phyloP scores from a whole-genome alignment of 2,113 vertebrate genomes.

The Vulpes ferrilata region DNA sequence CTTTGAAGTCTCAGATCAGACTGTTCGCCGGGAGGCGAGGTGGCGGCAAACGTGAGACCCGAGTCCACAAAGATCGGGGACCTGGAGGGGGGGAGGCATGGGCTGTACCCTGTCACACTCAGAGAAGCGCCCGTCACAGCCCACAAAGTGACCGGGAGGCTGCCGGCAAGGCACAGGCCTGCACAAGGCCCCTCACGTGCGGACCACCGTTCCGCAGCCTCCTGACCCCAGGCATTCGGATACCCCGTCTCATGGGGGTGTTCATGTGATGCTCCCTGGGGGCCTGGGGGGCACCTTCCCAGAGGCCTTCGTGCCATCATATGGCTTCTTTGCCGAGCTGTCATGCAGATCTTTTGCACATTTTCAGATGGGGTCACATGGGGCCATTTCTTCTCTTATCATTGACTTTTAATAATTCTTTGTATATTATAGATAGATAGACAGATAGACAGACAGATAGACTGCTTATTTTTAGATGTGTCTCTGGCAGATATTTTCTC shows the following conservation, averaged over 20 bases:
- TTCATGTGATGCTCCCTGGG: too few species aligned
- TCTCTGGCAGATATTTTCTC: not conserved
- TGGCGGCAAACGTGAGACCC: fast-evolving
- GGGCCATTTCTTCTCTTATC: not conserved
- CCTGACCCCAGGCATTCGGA: not conserved
- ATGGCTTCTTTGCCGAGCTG: not conserved
- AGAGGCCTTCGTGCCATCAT: fast-evolving
- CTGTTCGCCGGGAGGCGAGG: fast-evolving
- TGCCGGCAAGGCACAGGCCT: not conserved
- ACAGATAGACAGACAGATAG: not conserved
- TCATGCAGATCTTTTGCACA: too few species aligned
- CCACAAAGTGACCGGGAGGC: not conserved
- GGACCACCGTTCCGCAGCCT: fast-evolving
- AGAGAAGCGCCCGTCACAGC: too few species aligned
- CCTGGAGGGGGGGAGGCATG: fast-evolving
- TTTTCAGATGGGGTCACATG: not conserved
- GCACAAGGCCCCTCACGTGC: fast-evolving
- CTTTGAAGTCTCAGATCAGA: not conserved
- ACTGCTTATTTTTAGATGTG: not conserved
- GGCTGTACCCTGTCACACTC: fast-evolving
- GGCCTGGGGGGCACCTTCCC: too few species aligned
- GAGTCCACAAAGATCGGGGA: not conserved
- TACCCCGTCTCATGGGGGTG: fast-evolving
- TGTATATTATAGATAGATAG: not conserved
- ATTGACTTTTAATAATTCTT: not conserved